Percentiles rank a stretch among this genome's conserved stretches.
Conservation (phyloP, 2,797 vertebrate genomes). For the Melanotaenia trifasciata region DNA sequence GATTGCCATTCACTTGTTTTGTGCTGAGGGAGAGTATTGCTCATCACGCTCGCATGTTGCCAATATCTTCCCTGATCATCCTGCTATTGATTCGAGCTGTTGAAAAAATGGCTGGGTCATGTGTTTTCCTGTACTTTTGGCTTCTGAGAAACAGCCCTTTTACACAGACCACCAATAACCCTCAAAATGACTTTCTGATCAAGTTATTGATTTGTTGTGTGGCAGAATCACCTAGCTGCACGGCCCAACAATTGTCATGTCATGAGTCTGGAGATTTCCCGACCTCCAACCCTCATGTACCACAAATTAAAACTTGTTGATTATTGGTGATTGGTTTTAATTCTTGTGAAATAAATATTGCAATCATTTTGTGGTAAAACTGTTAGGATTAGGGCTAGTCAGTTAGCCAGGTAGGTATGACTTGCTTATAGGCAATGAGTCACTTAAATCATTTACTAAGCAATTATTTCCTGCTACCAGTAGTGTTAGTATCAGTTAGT, state of each 20-base stretch:
- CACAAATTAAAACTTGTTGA: not conserved
- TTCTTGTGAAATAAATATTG: not conserved
- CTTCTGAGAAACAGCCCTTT: constrained; percentile 63
- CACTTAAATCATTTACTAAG: not conserved
- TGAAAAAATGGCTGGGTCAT: constrained; percentile 61
- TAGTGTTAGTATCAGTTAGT: not conserved
- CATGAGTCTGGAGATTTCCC: constrained; percentile 18
- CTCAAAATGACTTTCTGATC: constrained; percentile 75
- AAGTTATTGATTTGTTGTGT: constrained; percentile 65
- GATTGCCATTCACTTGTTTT: constrained; percentile 77
- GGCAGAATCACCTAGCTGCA: constrained; percentile 40
- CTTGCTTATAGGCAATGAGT: not conserved
- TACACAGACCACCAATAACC: constrained; percentile 57
- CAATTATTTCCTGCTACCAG: not conserved
- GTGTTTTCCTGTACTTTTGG: constrained; percentile 50
- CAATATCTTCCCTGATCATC: constrained; percentile 76
- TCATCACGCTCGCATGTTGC: constrained; percentile 68
- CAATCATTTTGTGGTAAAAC: not conserved
- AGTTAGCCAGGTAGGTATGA: not conserved
- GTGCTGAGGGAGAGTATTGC: constrained; percentile 71
- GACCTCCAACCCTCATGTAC: not conserved
- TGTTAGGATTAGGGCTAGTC: not conserved
- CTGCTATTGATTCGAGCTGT: constrained; percentile 65
- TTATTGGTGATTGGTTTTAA: not conserved
- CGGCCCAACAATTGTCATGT: constrained; percentile 8